phyloP scores from a whole-genome alignment of 2,888 invertebrate genomes.

The Volucella inanis region DNA sequence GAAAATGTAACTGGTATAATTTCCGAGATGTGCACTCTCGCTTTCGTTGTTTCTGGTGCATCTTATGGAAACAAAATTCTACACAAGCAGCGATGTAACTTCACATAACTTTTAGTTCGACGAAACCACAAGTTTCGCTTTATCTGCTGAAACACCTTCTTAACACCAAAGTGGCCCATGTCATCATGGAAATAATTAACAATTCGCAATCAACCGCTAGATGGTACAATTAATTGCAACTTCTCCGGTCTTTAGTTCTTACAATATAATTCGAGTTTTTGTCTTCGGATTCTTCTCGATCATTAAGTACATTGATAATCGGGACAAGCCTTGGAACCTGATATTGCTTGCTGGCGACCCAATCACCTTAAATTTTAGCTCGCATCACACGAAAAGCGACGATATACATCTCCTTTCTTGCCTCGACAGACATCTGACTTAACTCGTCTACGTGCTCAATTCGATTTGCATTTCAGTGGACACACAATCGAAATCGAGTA shows the following conservation, averaged over 20 bases:
- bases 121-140: too few species aligned
- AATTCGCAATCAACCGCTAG: too few species aligned
- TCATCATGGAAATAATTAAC: too few species aligned
- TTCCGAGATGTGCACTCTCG: background rate
- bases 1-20: background rate
- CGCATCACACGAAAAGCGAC: background rate
- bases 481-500: conserved; percentile 1
- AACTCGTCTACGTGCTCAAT: conserved; percentile 20
- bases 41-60: background rate
- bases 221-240: too few species aligned
- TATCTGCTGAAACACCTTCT: too few species aligned
- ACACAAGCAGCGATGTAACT: too few species aligned
- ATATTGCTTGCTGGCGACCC: background rate
- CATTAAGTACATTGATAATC: background rate
- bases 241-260: too few species aligned
- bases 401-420: background rate
- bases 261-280: too few species aligned
- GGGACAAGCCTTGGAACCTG: background rate
- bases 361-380: background rate
- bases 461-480: conserved; percentile 8
- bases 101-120: too few species aligned
- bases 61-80: too few species aligned
- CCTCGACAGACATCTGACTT: background rate
- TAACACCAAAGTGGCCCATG: too few species aligned
- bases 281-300: background rate